A percentile compares a stretch with the other conserved stretches of the same genome.
Conservation (phyloP, 2,797 vertebrate species). For the Etheostoma nigrum region DNA sequence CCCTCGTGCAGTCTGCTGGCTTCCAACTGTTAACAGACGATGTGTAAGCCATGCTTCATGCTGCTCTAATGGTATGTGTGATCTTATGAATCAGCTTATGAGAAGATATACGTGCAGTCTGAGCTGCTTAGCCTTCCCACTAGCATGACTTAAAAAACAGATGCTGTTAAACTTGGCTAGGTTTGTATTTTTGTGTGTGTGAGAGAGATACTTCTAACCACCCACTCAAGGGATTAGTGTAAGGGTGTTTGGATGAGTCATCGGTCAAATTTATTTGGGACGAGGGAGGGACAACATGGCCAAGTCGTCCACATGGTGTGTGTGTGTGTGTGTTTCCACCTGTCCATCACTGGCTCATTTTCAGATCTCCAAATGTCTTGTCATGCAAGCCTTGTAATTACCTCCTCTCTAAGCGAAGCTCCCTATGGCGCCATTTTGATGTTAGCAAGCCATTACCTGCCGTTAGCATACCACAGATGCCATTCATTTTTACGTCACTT, state of each 20-base stretch:
- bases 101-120: slow-evolving; percentile 53
- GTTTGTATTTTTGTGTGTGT: slow-evolving; percentile 41
- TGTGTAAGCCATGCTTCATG: slow-evolving; percentile 42
- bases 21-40: slow-evolving; percentile 64
- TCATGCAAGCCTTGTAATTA: slow-evolving; percentile 21
- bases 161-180: slow-evolving; percentile 64
- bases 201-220: slow-evolving; percentile 50
- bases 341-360: slow-evolving; percentile 37
- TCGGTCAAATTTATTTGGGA: slow-evolving; percentile 65
- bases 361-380: slow-evolving; percentile 36
- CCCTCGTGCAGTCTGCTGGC: slow-evolving; percentile 31
- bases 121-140: slow-evolving; percentile 60
- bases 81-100: slow-evolving; percentile 74
- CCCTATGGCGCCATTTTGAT: no score
- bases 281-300: slow-evolving; percentile 50
- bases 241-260: slow-evolving; percentile 70
- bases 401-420: no score
- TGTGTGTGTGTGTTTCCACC: slow-evolving; percentile 42
- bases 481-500: no score
- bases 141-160: slow-evolving; percentile 63
- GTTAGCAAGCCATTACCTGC: no score
- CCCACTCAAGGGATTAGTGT: slow-evolving; percentile 69
- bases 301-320: slow-evolving; percentile 54
- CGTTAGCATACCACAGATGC: no score
- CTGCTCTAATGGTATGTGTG: slow-evolving; percentile 42